Evolutionary conservation across 2,888 invertebrate genomes (phyloP).

Genomic region (Tachina lurida): DNA sequence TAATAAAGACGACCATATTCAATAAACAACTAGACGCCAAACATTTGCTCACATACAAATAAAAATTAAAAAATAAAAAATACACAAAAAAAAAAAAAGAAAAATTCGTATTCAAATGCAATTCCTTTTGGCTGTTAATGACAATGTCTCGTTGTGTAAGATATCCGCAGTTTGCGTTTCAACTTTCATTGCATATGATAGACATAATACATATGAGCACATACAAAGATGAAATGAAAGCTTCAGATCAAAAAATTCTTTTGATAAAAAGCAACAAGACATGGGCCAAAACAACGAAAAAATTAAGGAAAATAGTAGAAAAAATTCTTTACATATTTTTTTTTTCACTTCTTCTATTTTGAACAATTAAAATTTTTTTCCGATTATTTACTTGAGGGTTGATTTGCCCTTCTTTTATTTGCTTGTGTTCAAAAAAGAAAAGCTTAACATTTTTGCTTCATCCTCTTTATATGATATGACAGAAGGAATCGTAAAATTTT

Average conservation of each 20-base stretch:
- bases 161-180: constrained; percentile 52
- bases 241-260: constrained; percentile 30
- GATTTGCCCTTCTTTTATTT: constrained; percentile 43
- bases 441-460: neutral
- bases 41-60: constrained; percentile 34
- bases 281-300: constrained; percentile 7
- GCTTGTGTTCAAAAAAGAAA: constrained; percentile 8
- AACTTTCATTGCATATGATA: constrained; percentile 37
- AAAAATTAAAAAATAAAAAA: neutral
- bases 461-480: constrained; percentile 20
- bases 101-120: neutral
- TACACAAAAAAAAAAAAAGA: neutral
- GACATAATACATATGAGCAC: constrained; percentile 1
- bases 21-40: constrained; percentile 59
- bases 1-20: constrained; percentile 33
- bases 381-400: constrained; percentile 26
- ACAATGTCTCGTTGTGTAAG: constrained; percentile 54
- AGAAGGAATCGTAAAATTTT: constrained; percentile 2
- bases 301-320: constrained; percentile 4
- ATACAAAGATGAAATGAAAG: constrained; percentile 6
- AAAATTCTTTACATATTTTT: constrained; percentile 32
- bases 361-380: constrained; percentile 3
- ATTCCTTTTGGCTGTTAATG: constrained; percentile 57
- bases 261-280: constrained; percentile 52
- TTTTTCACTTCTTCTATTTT: neutral